Conservation (phyloP, 2,797 vertebrate genomes). For the Rallus crepitans region DNA sequence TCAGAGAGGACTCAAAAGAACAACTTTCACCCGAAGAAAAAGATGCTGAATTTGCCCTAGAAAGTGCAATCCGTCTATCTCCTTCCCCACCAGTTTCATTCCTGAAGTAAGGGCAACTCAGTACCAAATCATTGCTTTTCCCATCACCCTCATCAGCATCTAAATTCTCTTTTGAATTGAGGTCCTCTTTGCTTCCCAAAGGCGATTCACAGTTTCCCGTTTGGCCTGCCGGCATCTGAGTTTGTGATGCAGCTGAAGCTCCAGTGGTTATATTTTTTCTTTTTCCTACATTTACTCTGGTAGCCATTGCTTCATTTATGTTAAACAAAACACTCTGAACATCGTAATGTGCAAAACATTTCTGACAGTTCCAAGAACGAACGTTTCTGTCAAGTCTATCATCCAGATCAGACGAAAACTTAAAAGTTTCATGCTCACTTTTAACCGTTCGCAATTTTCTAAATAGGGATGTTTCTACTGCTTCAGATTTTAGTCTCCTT, state of each 20-base stretch:
- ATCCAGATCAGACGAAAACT: slow-evolving; percentile 86
- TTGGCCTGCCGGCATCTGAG: slow-evolving; percentile 76
- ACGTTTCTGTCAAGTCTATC: slow-evolving; percentile 81
- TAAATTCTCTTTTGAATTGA: slow-evolving; percentile 93
- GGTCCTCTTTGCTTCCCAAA: slow-evolving; percentile 92
- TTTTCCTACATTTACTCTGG: slow-evolving; percentile 86
- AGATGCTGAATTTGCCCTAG: slow-evolving; percentile 87
- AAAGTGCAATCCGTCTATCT: slow-evolving; percentile 92
- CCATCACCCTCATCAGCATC: slow-evolving; percentile 94
- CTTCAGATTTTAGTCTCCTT: slow-evolving; percentile 89
- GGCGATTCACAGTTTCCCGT: slow-evolving; percentile 87
- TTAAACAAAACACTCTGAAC: slow-evolving; percentile 97
- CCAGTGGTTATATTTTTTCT: slow-evolving; percentile 96
- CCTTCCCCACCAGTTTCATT: slow-evolving; percentile 97
- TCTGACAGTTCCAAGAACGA: slow-evolving; percentile 90
- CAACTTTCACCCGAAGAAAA: slow-evolving; percentile 88
- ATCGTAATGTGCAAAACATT: slow-evolving; percentile 96
- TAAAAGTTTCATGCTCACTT: slow-evolving; percentile 90
- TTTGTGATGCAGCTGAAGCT: slow-evolving; percentile 92
- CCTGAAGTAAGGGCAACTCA: slow-evolving; percentile 93
- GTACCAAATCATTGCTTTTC: slow-evolving; percentile 90
- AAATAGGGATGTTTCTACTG: slow-evolving; percentile 91
- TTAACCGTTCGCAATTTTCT: slow-evolving; percentile 90
- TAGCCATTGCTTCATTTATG: slow-evolving; percentile 93
- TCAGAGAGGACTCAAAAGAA: slow-evolving; percentile 95